Conservation (phyloP, 1,140 invertebrate species). For the Drosophila arawakana region DNA sequence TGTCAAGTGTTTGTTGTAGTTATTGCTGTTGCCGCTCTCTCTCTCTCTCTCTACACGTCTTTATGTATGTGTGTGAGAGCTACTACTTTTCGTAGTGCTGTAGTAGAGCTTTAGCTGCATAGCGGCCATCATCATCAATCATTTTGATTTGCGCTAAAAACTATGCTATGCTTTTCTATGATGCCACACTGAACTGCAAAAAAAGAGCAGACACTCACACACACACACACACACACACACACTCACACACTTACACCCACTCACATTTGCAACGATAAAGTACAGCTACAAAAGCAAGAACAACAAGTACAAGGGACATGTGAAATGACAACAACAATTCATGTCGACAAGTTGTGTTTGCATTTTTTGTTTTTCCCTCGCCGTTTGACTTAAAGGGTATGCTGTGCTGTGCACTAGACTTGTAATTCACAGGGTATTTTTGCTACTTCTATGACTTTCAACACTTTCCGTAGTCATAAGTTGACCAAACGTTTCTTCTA, state of each 20-base stretch:
- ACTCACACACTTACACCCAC: slow-evolving; percentile 2
- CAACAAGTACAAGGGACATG: slow-evolving; percentile 50
- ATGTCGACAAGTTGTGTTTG: slow-evolving; percentile 78
- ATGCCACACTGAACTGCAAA: slow-evolving; percentile 46
- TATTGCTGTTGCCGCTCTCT: slow-evolving; percentile 19
- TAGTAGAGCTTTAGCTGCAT: slow-evolving; percentile 51
- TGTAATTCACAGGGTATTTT: background rate
- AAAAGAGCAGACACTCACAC: slow-evolving; percentile 35
- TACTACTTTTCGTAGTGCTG: slow-evolving; percentile 33
- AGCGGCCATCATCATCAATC: slow-evolving; percentile 78
- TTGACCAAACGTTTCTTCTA: background rate
- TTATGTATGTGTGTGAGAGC: slow-evolving; percentile 13
- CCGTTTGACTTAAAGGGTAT: background rate
- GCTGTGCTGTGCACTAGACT: background rate
- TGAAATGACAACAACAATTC: slow-evolving; percentile 79
- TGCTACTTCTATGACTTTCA: too few species aligned
- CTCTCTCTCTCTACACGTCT: too few species aligned
- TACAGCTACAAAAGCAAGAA: slow-evolving; percentile 52
- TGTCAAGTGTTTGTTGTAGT: slow-evolving; percentile 70
- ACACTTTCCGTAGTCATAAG: background rate
- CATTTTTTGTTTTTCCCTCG: slow-evolving; percentile 47
- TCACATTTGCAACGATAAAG: slow-evolving; percentile 53
- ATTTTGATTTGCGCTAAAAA: slow-evolving; percentile 82
- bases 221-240: slow-evolving; percentile 34
- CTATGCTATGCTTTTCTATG: slow-evolving; percentile 64